A percentile compares a stretch with the other conserved stretches of the same genome.
Conservation (phyloP, 2,888 invertebrate species). For the Xanthia togata region DNA sequence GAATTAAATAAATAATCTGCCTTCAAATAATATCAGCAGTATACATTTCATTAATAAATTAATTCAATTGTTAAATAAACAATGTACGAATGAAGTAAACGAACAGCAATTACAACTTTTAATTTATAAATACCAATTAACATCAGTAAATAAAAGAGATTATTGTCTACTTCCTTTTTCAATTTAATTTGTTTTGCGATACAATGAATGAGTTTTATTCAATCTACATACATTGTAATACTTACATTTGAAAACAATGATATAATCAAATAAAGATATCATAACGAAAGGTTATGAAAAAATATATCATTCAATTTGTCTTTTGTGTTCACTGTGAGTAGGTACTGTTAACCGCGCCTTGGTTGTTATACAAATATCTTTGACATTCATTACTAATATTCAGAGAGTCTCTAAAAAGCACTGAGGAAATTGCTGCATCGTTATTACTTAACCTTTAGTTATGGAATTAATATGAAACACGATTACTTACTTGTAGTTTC, state of each 20-base stretch:
- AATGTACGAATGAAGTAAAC: background rate
- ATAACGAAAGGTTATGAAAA: conserved; percentile 12
- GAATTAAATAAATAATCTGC: background rate
- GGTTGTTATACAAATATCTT: background rate
- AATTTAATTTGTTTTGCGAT: background rate
- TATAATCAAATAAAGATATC: conserved; percentile 25
- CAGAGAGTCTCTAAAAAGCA: too few species aligned
- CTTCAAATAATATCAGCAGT: background rate
- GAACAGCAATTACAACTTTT: conserved; percentile 3
- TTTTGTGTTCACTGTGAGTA: conserved; percentile 24
- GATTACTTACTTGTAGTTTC: too few species aligned
- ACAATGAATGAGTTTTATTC: conserved; percentile 16
- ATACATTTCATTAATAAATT: background rate
- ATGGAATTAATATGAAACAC: too few species aligned
- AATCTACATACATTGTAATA: conserved; percentile 5
- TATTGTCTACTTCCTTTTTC: background rate
- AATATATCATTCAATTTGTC: conserved; percentile 22
- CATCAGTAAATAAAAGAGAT: background rate
- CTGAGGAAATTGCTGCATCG: too few species aligned
- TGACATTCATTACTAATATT: background rate
- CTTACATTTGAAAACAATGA: conserved; percentile 14
- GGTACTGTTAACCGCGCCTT: background rate
- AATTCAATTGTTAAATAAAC: conserved; percentile 1
- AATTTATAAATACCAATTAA: background rate
- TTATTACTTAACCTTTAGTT: too few species aligned